A percentile compares a stretch with the other conserved stretches of the same genome.
These are phyloP conservation scores for Pongo pygmaeus DNA, from an alignment of 2,113 vertebrate genomes.

Conservation along the genomic window DNA sequence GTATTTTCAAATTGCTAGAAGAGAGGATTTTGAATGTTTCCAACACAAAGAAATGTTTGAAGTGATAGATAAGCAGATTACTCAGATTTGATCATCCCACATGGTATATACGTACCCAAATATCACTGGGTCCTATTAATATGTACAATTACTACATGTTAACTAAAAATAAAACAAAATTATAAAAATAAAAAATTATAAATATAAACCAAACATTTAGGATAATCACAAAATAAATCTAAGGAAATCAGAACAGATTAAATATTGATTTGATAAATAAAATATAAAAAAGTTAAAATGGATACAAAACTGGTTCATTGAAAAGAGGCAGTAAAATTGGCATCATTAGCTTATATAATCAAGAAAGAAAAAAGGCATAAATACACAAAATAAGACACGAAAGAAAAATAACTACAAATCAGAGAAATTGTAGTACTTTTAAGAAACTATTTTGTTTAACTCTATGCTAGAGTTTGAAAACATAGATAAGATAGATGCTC, in stretches of 20 bases:
- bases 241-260: not conserved
- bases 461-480: not conserved
- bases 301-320: not conserved
- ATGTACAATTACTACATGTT: not conserved
- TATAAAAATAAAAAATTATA: not conserved
- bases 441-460: not conserved
- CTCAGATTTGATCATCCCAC: not conserved
- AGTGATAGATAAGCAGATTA: not conserved
- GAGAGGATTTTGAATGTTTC: not conserved
- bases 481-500: not conserved
- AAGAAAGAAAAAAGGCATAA: not conserved
- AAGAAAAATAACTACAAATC: not conserved
- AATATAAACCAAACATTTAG: not conserved
- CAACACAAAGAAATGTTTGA: not conserved
- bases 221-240: not conserved
- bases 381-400: not conserved
- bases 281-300: not conserved
- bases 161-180: not conserved
- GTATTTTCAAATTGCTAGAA: not conserved
- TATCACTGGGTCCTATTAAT: not conserved
- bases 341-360: not conserved
- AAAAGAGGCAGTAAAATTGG: not conserved
- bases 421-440: not conserved
- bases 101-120: not conserved
- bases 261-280: not conserved